Evolutionary conservation across 2,113 vertebrate genomes (phyloP), one percentile per base, ranked within the genome.

Genomic region (Salvelinus fontinalis): DNA sequence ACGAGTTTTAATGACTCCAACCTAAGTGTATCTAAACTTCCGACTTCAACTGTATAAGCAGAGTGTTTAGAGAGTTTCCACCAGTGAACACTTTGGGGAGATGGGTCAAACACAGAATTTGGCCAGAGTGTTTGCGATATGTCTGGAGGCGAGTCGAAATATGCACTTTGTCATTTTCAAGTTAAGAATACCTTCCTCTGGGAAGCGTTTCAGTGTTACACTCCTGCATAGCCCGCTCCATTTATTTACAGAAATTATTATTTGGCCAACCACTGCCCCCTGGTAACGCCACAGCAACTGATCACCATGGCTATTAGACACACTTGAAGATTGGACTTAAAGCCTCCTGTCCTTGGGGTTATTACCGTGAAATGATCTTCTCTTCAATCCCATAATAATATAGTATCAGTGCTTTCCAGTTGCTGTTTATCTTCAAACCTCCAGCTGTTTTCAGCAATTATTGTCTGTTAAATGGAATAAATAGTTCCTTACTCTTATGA

Each of bases 251-350:
- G 7, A 34, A n/a, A 39, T 68, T 1, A 44, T 68, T 44, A 54
- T 54, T 54, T n/a, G 31, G 6, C 67, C 67, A 9, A 22, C 14
- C 31, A 34, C 31, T 39, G 18, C 29, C 31, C 31, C 5, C 16
- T 6, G 31, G 29, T 39, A 9, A 39, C 27, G 16, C 31, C 13
- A 20, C 39, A 68, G 18, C 5, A 34, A 68, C 67, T 68, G 85
- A 88, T 90, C 87, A 85, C 74, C 84, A 88, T 88, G 85, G 85
- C 84, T 88, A 90, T 89, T 87, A 91, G 87, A 87, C 83, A 79
- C 81, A 72, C 86, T 84, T 83, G 80, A 79, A 76, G 87, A 85
- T 82, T 8, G 39, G 0, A 44, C 39, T 84, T 89, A 88, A 82
- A 84, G 68, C 83, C 49, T 71, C 85, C 78, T 57, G 60, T 79